Percentiles rank a stretch among this genome's conserved stretches.
Evolutionary conservation across 2,888 invertebrate species (phyloP).

Genomic region (Seira musarum): DNA sequence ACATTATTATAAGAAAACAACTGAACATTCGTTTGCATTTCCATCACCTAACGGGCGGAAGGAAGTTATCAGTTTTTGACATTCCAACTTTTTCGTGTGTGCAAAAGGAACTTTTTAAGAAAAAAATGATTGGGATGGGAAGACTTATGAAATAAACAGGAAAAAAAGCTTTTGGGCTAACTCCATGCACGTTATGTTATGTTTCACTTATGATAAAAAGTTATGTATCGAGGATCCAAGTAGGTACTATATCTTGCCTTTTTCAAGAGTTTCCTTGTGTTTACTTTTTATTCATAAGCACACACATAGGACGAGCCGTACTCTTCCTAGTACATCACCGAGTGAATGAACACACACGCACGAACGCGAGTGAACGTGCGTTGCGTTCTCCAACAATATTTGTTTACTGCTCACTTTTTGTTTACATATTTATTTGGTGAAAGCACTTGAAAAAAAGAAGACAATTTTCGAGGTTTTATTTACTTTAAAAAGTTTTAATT

Average conservation of each 20-base stretch:
- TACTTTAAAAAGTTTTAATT: neutral
- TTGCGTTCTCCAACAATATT: neutral
- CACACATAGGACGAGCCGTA: too few species aligned
- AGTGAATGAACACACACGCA: neutral
- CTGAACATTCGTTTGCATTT: neutral
- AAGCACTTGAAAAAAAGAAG: conserved; percentile 22
- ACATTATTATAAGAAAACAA: neutral
- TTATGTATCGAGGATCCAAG: too few species aligned
- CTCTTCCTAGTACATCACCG: too few species aligned
- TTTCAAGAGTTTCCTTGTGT: too few species aligned
- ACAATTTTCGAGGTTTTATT: neutral
- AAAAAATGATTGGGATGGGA: too few species aligned
- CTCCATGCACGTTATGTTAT: too few species aligned
- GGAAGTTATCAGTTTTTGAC: conserved; percentile 5
- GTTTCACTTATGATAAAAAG: too few species aligned
- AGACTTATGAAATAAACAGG: too few species aligned
- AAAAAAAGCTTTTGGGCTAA: too few species aligned
- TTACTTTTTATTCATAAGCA: too few species aligned
- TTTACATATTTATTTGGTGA: conserved; percentile 42
- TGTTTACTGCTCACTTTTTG: conserved; percentile 17
- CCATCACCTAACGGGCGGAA: neutral
- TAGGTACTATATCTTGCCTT: too few species aligned
- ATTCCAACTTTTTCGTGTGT: neutral
- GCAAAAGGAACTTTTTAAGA: neutral
- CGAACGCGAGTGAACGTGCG: neutral